Conservation (phyloP, 2,888 invertebrate genomes). For the Leucozona laternaria region DNA sequence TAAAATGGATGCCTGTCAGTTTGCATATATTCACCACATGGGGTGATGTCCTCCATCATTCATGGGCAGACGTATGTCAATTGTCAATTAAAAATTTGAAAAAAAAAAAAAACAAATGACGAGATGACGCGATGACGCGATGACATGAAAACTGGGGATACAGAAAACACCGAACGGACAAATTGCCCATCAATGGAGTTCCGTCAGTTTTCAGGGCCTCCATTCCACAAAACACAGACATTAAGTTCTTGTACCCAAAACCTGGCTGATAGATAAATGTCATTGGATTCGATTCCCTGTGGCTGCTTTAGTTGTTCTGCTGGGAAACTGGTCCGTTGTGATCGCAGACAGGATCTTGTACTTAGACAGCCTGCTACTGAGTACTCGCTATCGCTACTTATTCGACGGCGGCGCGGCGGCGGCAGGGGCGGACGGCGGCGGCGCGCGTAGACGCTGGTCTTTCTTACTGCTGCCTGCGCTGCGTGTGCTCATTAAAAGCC, state of each 20-base stretch:
- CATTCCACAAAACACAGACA: slow-evolving; percentile 7
- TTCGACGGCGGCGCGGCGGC: too few relatives aligned
- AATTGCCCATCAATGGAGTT: slow-evolving; percentile 50
- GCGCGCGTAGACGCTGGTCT: slow-evolving; percentile 15
- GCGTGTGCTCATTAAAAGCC: slow-evolving; percentile 76
- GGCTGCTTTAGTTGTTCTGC: slow-evolving; percentile 30
- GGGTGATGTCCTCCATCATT: slow-evolving; percentile 49
- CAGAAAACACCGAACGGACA: slow-evolving; percentile 42
- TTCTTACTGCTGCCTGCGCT: slow-evolving; percentile 49
- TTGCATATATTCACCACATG: slow-evolving; percentile 66
- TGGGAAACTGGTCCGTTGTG: slow-evolving; percentile 64
- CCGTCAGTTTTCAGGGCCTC: slow-evolving; percentile 33
- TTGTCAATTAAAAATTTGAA: slow-evolving; percentile 63
- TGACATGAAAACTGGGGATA: slow-evolving; percentile 43
- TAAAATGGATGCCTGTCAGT: slow-evolving; percentile 41
- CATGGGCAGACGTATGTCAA: slow-evolving; percentile 53
- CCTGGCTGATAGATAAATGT: slow-evolving; percentile 52
- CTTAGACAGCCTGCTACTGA: slow-evolving; percentile 58
- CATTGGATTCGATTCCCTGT: slow-evolving; percentile 43
- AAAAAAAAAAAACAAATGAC: neutral
- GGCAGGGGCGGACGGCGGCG: too few relatives aligned
- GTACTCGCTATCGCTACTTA: slow-evolving; percentile 22
- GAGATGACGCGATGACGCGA: slow-evolving; percentile 37
- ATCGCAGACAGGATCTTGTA: slow-evolving; percentile 69
- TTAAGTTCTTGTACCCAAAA: slow-evolving; percentile 22